Percentiles rank a stretch among this genome's conserved stretches.
These are phyloP conservation scores for Miltochrista miniata DNA, from an alignment of 2,888 invertebrate genomes.

Conservation along the genomic window DNA sequence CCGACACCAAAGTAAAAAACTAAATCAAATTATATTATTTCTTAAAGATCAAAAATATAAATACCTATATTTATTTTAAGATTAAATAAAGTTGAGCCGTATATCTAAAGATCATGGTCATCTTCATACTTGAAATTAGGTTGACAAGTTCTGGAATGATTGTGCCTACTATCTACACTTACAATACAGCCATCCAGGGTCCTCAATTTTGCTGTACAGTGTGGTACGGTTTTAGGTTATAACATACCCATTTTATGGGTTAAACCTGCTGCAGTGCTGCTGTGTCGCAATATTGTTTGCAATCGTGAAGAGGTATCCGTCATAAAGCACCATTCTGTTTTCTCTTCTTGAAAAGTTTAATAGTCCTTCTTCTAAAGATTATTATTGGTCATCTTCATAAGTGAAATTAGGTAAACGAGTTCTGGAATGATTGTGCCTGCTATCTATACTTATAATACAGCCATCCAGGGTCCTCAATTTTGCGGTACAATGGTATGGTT, in stretches of 20 bases:
- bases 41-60: too few species aligned
- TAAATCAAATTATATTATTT: too few species aligned
- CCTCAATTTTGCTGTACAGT: slow-evolving; percentile 19
- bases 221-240: slow-evolving; percentile 14
- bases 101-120: too few species aligned
- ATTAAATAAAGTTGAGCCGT: too few species aligned
- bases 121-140: too few species aligned
- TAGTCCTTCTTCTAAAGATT: too few species aligned
- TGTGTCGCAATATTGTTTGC: neutral
- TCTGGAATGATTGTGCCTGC: slow-evolving; percentile 2
- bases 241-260: slow-evolving; percentile 21
- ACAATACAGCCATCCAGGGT: slow-evolving; percentile 6
- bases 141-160: slow-evolving; percentile 2
- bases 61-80: too few species aligned
- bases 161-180: neutral
- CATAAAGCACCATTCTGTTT: slow-evolving; percentile 17
- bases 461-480: slow-evolving; percentile 10
- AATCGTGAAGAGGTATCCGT: slow-evolving; percentile 10
- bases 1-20: too few species aligned
- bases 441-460: neutral
- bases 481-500: slow-evolving; percentile 13
- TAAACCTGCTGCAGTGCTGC: too few species aligned
- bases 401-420: neutral
- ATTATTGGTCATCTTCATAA: neutral
- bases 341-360: too few species aligned